A percentile compares a stretch with the other conserved stretches of the same genome.
phyloP scores from a whole-genome alignment of 2,113 vertebrate species.

The Speoplatyrhinus poulsoni region DNA sequence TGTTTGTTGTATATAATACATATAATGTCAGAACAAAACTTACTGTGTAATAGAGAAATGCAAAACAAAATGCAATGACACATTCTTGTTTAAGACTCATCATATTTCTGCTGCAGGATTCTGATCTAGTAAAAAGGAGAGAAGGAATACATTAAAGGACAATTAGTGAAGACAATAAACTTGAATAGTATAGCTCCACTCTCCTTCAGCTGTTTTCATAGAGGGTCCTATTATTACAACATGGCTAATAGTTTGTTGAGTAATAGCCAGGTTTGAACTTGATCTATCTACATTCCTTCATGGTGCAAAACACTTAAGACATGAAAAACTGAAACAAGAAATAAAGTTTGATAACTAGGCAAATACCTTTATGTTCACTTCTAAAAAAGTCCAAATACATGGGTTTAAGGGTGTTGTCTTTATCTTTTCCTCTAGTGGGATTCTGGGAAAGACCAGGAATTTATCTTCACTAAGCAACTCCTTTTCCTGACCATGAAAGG shows the following conservation, averaged over 20 bases:
- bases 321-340: conserved; percentile 14
- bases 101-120: neutral
- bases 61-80: conserved; percentile 17
- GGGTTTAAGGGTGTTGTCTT: neutral
- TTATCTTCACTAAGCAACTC: conserved; percentile 21
- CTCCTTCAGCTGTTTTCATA: neutral
- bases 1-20: too few relatives aligned
- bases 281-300: neutral
- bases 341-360: neutral
- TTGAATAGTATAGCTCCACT: neutral
- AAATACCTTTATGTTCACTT: conserved; percentile 26
- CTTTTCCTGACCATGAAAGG: conserved; percentile 55
- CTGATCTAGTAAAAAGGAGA: conserved; percentile 3
- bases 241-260: too few relatives aligned
- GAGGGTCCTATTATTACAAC: too few relatives aligned
- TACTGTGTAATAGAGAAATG: conserved; percentile 34
- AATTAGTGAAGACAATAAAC: neutral
- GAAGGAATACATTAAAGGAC: conserved; percentile 9
- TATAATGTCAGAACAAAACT: conserved; percentile 18
- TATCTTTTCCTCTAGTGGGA: neutral
- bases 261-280: too few relatives aligned
- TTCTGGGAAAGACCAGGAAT: neutral
- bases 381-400: neutral
- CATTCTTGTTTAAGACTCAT: conserved; percentile 38
- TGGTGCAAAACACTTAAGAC: neutral